Evolutionary conservation across 2,797 vertebrate genomes (phyloP).

Genomic region (Spinus pinus): DNA sequence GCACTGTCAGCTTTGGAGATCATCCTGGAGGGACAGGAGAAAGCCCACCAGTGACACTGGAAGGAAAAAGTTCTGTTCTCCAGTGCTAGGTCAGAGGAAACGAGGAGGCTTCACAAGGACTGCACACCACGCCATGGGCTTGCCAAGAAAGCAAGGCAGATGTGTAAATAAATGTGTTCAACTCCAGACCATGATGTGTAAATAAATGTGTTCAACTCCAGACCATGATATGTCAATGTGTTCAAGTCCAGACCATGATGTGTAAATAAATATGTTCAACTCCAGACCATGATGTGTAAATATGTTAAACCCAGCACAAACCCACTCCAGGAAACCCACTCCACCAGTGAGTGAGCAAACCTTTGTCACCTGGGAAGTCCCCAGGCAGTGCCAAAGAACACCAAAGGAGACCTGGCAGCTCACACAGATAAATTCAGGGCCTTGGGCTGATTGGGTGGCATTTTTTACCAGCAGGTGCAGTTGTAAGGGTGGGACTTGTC

Average conservation of each 20-base stretch:
- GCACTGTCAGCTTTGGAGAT: slow-evolving; percentile 85
- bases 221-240: no score
- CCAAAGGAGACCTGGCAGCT: background rate
- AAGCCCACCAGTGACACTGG: background rate
- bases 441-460: background rate
- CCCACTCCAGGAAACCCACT: accelerated
- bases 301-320: background rate
- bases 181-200: background rate
- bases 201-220: background rate
- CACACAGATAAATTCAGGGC: background rate
- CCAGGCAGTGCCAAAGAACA: background rate
- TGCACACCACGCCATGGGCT: accelerated
- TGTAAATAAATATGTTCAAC: no score
- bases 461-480: background rate
- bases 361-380: background rate
- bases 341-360: background rate
- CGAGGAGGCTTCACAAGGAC: background rate
- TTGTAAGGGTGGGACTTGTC: background rate
- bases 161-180: background rate
- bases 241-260: no score
- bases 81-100: no score
- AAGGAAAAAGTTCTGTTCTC: background rate
- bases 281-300: no score
- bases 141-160: background rate
- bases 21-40: slow-evolving; percentile 75